Evolutionary conservation across 1,140 invertebrate genomes (phyloP).

Genomic region (Pectinophora gossypiella): DNA sequence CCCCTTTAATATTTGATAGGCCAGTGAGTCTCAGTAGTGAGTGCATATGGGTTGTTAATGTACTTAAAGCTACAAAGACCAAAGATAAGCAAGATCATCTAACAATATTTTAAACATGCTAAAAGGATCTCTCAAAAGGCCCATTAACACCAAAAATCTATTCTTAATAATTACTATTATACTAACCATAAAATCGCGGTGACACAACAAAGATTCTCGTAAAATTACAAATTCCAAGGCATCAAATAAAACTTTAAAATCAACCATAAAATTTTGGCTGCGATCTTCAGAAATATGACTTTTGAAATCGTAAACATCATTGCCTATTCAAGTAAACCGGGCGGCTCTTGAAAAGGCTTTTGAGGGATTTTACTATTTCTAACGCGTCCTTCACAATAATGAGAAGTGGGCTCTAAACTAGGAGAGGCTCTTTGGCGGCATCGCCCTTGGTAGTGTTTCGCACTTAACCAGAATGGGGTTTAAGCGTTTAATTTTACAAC

Average conservation of each 20-base stretch:
- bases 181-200: conserved; percentile 45
- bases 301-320: conserved; percentile 47
- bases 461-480: conserved; percentile 47
- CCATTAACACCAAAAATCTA: conserved; percentile 31
- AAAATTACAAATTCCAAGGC: conserved; percentile 20
- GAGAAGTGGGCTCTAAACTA: conserved; percentile 24
- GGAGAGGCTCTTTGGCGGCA: conserved; percentile 38
- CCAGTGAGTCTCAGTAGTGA: too few relatives aligned
- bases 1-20: too few relatives aligned
- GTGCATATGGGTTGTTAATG: too few relatives aligned
- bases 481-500: conserved; percentile 27
- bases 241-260: conserved; percentile 30
- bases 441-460: conserved; percentile 41
- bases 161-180: conserved; percentile 29
- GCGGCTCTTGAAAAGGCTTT: conserved; percentile 30
- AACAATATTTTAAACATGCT: conserved; percentile 1
- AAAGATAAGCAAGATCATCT: neutral
- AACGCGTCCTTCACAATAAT: conserved; percentile 43
- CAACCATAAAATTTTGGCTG: conserved; percentile 35
- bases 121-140: conserved; percentile 10
- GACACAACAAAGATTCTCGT: conserved; percentile 37
- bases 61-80: too few relatives aligned
- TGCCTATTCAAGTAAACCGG: conserved; percentile 30
- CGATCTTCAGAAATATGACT: conserved; percentile 48
- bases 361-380: conserved; percentile 49